Evolutionary conservation across 2,113 vertebrate genomes (phyloP).

Genomic region (Phoenicopterus ruber): DNA sequence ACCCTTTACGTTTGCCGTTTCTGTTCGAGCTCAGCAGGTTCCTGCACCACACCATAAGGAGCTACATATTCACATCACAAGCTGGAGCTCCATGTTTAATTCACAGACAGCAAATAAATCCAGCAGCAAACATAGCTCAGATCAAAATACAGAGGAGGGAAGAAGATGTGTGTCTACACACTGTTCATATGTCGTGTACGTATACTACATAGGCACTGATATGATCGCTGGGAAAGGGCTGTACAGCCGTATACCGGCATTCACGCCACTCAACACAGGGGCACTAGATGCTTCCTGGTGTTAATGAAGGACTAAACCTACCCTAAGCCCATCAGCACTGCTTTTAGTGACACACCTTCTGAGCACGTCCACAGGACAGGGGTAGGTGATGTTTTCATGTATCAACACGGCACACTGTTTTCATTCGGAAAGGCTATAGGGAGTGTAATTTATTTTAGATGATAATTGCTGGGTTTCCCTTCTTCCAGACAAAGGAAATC

Average conservation of each 20-base stretch:
- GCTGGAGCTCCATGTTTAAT: background rate
- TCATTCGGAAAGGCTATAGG: background rate
- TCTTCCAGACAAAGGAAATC: background rate
- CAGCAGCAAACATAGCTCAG: background rate
- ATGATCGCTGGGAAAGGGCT: background rate
- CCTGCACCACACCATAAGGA: background rate
- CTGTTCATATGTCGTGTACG: rapidly evolving
- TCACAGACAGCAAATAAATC: background rate
- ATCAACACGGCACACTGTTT: background rate
- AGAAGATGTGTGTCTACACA: background rate
- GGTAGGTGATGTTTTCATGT: background rate
- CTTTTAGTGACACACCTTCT: background rate
- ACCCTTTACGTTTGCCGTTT: background rate
- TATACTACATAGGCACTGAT: background rate
- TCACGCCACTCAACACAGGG: background rate
- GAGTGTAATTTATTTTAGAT: background rate
- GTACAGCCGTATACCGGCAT: rapidly evolving
- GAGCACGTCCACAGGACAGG: background rate
- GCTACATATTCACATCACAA: background rate
- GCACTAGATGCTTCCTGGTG: background rate
- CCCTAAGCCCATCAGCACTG: background rate
- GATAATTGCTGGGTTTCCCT: background rate
- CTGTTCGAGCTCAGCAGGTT: background rate
- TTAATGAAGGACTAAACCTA: background rate
- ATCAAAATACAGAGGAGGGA: background rate